Percentiles rank a stretch among this genome's conserved stretches.
Conservation (phyloP, 2,113 vertebrate genomes). For the Festucalex cinctus region DNA sequence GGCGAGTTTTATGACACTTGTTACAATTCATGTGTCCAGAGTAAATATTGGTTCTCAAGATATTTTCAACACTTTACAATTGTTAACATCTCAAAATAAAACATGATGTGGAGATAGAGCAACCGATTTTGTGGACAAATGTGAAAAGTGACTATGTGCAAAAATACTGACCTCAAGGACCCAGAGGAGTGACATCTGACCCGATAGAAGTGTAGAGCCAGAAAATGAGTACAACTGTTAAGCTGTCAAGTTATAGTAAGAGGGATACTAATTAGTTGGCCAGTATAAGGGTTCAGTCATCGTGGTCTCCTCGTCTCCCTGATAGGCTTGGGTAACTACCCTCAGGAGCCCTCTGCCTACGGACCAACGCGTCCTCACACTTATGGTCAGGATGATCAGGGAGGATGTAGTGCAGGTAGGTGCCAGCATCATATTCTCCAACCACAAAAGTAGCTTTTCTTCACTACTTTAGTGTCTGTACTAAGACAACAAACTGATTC, state of each 20-base stretch:
- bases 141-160: not conserved
- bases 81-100: not conserved
- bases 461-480: constrained; percentile 57
- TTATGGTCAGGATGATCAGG: constrained; percentile 90
- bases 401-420: constrained; percentile 85
- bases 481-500: constrained; percentile 50
- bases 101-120: not conserved
- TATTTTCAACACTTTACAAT: too few relatives aligned
- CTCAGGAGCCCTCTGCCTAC: constrained; percentile 87
- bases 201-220: constrained; percentile 37
- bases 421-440: constrained; percentile 76
- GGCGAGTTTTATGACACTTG: not conserved
- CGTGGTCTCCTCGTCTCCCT: constrained; percentile 84
- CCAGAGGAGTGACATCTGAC: constrained; percentile 28
- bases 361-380: constrained; percentile 83
- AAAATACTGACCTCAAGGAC: constrained; percentile 42
- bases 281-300: constrained; percentile 80
- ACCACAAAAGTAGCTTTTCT: constrained; percentile 64
- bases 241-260: constrained; percentile 40
- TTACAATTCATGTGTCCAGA: not conserved
- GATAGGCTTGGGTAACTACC: constrained; percentile 85
- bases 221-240: constrained; percentile 34
- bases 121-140: not conserved
- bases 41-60: too few relatives aligned
- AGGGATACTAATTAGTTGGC: constrained; percentile 54